Evolutionary conservation across 2,797 vertebrate species (phyloP).

Genomic region (Kryptolebias ocellatus): DNA sequence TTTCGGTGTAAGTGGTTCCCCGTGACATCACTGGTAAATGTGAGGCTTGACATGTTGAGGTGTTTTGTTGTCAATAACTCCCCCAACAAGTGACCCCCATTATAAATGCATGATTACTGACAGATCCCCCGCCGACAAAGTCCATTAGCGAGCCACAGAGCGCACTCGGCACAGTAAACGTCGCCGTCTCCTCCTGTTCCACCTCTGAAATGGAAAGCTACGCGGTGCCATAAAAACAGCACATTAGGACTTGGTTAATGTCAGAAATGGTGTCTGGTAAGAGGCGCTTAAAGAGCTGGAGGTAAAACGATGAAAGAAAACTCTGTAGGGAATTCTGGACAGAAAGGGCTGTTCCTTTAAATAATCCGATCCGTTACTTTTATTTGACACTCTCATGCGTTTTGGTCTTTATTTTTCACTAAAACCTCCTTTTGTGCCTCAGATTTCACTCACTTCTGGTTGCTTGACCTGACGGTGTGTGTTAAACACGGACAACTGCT

Average conservation of each 20-base stretch:
- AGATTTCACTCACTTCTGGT: slow-evolving; percentile 11
- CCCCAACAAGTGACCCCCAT: slow-evolving; percentile 59
- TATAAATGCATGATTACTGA: slow-evolving; percentile 72
- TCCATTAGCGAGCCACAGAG: slow-evolving; percentile 75
- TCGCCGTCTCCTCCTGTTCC: slow-evolving; percentile 15
- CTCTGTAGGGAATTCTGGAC: slow-evolving; percentile 38
- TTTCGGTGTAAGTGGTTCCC: slow-evolving; percentile 53
- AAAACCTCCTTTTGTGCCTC: slow-evolving; percentile 21
- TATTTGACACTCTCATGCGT: slow-evolving; percentile 45
- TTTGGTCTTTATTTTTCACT: slow-evolving; percentile 10
- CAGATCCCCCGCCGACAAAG: slow-evolving; percentile 70
- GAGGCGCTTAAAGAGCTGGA: slow-evolving; percentile 63
- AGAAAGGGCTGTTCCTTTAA: slow-evolving; percentile 47
- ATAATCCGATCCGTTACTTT: slow-evolving; percentile 61
- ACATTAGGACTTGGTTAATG: slow-evolving; percentile 60
- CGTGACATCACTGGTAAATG: slow-evolving; percentile 55
- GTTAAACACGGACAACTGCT: slow-evolving; percentile 7
- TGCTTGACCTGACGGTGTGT: slow-evolving; percentile 10
- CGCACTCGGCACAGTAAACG: slow-evolving; percentile 17
- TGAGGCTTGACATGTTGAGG: slow-evolving; percentile 51
- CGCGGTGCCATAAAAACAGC: slow-evolving; percentile 36
- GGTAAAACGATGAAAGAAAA: slow-evolving; percentile 59
- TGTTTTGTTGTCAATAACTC: slow-evolving; percentile 58
- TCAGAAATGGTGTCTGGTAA: slow-evolving; percentile 58
- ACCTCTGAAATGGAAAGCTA: slow-evolving; percentile 51